These are phyloP conservation scores for Oncorhynchus mykiss DNA, from an alignment of 2,113 vertebrate genomes.

Conservation along the genomic window DNA sequence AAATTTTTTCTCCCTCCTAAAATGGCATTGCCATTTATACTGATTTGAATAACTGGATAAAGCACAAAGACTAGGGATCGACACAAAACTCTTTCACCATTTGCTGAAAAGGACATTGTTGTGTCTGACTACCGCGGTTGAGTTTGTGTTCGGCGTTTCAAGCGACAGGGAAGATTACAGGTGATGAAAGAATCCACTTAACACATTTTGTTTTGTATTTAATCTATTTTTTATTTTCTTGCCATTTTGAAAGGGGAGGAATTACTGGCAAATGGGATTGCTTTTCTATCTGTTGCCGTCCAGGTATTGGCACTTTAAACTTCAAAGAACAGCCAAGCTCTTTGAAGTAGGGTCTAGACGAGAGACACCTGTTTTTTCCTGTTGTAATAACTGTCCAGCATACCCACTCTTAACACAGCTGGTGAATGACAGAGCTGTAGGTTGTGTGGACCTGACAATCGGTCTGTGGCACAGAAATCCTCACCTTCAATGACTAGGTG, in stretches of 20 bases:
- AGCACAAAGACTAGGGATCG: conserved; percentile 62
- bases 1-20: conserved; percentile 51
- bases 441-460: conserved; percentile 38
- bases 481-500: conserved; percentile 27
- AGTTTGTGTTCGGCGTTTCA: conserved; percentile 34
- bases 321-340: conserved; percentile 62
- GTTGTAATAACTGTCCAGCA: conserved; percentile 56
- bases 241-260: conserved; percentile 55
- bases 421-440: conserved; percentile 49
- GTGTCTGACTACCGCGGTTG: conserved; percentile 48
- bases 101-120: conserved; percentile 68
- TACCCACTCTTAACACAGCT: conserved; percentile 52
- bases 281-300: conserved; percentile 52
- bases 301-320: conserved; percentile 59
- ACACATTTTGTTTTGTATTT: conserved; percentile 66
- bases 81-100: conserved; percentile 64
- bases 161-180: conserved; percentile 55
- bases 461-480: conserved; percentile 28
- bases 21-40: conserved; percentile 62
- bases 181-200: conserved; percentile 69
- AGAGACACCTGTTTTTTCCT: conserved; percentile 58
- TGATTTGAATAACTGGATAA: conserved; percentile 74
- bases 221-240: conserved; percentile 59
- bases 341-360: conserved; percentile 70
- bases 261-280: conserved; percentile 63